phyloP scores from a whole-genome alignment of 2,797 vertebrate genomes.

The Syngnathus rostellatus region DNA sequence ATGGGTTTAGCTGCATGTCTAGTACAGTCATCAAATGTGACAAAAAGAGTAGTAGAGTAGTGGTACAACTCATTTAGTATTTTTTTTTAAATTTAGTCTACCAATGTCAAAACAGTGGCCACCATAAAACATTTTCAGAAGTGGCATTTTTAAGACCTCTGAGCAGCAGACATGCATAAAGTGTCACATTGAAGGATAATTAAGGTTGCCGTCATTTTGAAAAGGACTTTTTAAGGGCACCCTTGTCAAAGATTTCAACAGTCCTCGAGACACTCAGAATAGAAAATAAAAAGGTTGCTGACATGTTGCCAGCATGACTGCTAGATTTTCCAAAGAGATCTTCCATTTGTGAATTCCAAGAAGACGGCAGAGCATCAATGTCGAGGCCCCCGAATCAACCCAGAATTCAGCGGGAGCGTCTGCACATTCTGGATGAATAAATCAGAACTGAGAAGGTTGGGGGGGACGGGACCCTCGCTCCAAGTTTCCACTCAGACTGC shows the following conservation, averaged over 20 bases:
- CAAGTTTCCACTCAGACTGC: conserved; percentile 56
- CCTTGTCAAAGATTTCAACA: background rate
- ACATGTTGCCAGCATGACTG: background rate
- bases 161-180: background rate
- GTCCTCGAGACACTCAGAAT: background rate
- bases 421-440: conserved; percentile 42
- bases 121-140: background rate
- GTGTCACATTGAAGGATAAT: background rate
- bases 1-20: background rate
- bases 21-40: background rate
- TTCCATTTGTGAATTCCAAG: background rate
- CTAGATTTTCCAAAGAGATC: background rate
- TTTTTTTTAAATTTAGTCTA: background rate
- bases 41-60: background rate
- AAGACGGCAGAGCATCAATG: conserved; percentile 24
- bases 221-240: background rate
- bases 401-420: conserved; percentile 16
- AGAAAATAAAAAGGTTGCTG: background rate
- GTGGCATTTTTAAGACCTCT: background rate
- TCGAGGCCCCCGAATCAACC: background rate
- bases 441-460: conserved; percentile 35
- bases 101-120: background rate
- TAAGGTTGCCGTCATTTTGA: background rate
- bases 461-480: conserved; percentile 27
- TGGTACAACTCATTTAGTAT: too few species aligned